phyloP scores from a whole-genome alignment of 2,888 invertebrate genomes.

The Sericinus montela region DNA sequence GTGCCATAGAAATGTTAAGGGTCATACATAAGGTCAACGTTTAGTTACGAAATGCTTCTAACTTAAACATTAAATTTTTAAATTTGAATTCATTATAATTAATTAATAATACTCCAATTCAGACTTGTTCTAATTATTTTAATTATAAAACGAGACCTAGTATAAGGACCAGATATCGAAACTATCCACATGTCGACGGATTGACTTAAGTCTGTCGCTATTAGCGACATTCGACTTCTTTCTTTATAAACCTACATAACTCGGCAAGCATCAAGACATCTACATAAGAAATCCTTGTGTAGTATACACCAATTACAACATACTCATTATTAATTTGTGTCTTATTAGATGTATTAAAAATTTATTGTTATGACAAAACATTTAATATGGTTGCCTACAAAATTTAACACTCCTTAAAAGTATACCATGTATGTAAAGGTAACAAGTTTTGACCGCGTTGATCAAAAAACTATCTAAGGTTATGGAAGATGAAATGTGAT shows the following conservation, averaged over 20 bases:
- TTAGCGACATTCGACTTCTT: background rate
- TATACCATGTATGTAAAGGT: slow-evolving; percentile 26
- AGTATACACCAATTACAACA: too few relatives aligned
- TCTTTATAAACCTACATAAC: slow-evolving; percentile 10
- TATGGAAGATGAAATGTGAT: slow-evolving; percentile 33
- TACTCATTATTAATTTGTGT: too few relatives aligned
- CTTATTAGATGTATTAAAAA: background rate
- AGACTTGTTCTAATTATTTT: too few relatives aligned
- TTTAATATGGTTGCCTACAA: background rate
- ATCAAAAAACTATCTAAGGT: background rate
- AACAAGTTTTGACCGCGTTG: background rate
- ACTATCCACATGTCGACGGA: slow-evolving; percentile 15
- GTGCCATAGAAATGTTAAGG: background rate
- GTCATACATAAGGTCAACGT: too few relatives aligned
- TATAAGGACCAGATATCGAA: slow-evolving; percentile 9
- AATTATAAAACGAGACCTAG: too few relatives aligned
- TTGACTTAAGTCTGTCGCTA: slow-evolving; percentile 10
- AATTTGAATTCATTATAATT: too few relatives aligned
- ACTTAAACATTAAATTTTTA: too few relatives aligned
- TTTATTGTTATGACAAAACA: background rate
- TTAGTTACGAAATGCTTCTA: too few relatives aligned
- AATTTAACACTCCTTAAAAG: background rate
- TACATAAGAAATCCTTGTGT: too few relatives aligned
- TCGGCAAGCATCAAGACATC: slow-evolving; percentile 11
- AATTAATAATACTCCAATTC: too few relatives aligned